Evolutionary conservation across 1,140 invertebrate genomes (phyloP).

Genomic region (Camponotus vicinus): DNA sequence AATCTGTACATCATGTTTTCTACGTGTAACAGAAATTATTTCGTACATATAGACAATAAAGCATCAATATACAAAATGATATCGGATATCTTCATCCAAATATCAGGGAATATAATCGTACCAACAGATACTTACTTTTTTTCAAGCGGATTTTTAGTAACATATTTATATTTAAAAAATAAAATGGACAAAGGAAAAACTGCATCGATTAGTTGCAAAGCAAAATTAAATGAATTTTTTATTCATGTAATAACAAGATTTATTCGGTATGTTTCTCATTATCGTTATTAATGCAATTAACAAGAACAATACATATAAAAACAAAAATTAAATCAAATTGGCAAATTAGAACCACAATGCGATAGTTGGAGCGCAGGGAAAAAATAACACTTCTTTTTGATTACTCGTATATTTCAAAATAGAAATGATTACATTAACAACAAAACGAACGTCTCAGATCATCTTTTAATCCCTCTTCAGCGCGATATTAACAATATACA

Average conservation of each 20-base stretch:
- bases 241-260: slow-evolving; percentile 81
- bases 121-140: slow-evolving; percentile 86
- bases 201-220: slow-evolving; percentile 69
- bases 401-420: too few relatives aligned
- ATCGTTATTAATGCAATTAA: neutral
- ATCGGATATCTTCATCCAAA: slow-evolving; percentile 78
- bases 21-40: neutral
- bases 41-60: slow-evolving; percentile 79
- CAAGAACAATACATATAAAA: neutral
- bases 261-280: slow-evolving; percentile 80
- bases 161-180: slow-evolving; percentile 82
- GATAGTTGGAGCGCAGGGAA: too few relatives aligned
- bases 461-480: too few relatives aligned
- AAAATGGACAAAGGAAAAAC: slow-evolving; percentile 70
- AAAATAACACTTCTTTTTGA: too few relatives aligned
- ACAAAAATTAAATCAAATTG: too few relatives aligned
- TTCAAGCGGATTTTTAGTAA: slow-evolving; percentile 84
- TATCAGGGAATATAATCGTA: slow-evolving; percentile 82
- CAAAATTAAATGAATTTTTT: slow-evolving; percentile 78
- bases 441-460: too few relatives aligned
- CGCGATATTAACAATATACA: too few relatives aligned
- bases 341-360: too few relatives aligned
- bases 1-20: neutral
- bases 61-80: slow-evolving; percentile 72
- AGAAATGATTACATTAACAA: too few relatives aligned